Evolutionary conservation across 2,113 vertebrate species (phyloP).

Genomic region (Laterallus jamaicensis): DNA sequence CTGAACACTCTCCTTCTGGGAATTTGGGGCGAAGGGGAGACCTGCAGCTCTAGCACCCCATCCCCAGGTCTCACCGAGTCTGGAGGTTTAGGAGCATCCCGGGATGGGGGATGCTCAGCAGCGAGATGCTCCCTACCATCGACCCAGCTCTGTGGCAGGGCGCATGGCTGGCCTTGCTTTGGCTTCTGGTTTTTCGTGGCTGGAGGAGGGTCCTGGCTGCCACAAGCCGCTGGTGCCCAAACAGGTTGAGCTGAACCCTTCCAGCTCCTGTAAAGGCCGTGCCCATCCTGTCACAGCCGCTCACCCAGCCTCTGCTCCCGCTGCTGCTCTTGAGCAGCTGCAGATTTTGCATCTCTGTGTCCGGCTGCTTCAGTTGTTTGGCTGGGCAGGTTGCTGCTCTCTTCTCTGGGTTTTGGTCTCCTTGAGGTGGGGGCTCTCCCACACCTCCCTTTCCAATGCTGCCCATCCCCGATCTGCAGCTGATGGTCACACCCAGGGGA

Average conservation of each 20-base stretch:
- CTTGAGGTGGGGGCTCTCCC: fast-evolving
- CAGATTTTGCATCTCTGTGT: not conserved
- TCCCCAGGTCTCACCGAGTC: not conserved
- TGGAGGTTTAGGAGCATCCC: not conserved
- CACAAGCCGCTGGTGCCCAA: not conserved
- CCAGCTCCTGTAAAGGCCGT: not conserved
- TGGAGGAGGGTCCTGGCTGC: not conserved
- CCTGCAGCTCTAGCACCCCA: not conserved
- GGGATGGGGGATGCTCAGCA: not conserved
- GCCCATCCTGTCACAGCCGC: not conserved
- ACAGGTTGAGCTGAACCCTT: not conserved
- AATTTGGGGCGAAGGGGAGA: too few species aligned
- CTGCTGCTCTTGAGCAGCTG: not conserved
- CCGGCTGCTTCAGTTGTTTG: not conserved
- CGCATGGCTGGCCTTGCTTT: not conserved
- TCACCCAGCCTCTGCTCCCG: fast-evolving
- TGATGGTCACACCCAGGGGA: fast-evolving
- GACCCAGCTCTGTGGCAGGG: not conserved
- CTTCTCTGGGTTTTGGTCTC: not conserved
- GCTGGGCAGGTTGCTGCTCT: not conserved
- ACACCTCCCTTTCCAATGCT: not conserved
- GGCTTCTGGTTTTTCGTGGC: not conserved
- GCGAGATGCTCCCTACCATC: not conserved
- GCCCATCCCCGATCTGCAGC: fast-evolving
- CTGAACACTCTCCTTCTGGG: not conserved